These are phyloP conservation scores for Glossosoma conforme DNA, from an alignment of 1,140 invertebrate genomes.

Conservation along the genomic window DNA sequence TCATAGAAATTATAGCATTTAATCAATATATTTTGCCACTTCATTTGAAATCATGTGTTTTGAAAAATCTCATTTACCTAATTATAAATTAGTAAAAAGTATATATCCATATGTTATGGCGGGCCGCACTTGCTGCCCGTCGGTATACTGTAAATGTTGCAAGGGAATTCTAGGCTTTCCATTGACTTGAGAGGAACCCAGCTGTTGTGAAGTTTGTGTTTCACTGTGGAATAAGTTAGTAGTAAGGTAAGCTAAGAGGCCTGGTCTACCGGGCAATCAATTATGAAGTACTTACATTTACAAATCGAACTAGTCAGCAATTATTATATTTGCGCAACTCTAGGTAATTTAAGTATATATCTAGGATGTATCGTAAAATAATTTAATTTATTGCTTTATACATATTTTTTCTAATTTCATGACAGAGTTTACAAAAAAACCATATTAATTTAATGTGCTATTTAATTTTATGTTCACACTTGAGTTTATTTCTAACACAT, in stretches of 20 bases:
- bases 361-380: constrained; percentile 31
- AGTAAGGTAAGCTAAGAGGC: constrained; percentile 27
- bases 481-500: constrained; percentile 24
- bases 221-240: constrained; percentile 26
- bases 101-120: background rate
- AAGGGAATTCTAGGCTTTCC: constrained; percentile 20
- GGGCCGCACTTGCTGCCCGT: constrained; percentile 2
- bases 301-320: constrained; percentile 49
- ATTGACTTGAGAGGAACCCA: constrained; percentile 14
- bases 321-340: constrained; percentile 51
- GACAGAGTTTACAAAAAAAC: constrained; percentile 27
- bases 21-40: too few species aligned
- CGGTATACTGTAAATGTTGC: constrained; percentile 11
- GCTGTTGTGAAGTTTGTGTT: constrained; percentile 27
- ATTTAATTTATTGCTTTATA: constrained; percentile 32
- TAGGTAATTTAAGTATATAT: constrained; percentile 34
- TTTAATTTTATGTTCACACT: constrained; percentile 20
- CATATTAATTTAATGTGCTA: constrained; percentile 30
- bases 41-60: too few species aligned
- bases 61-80: too few species aligned
- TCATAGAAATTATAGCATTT: too few species aligned
- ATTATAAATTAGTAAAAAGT: too few species aligned
- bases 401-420: constrained; percentile 26
- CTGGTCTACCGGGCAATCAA: constrained; percentile 37
- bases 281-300: constrained; percentile 53